Percentiles rank a stretch among this genome's conserved stretches.
phyloP scores from a whole-genome alignment of 2,113 vertebrate genomes.

The Bungarus multicinctus region DNA sequence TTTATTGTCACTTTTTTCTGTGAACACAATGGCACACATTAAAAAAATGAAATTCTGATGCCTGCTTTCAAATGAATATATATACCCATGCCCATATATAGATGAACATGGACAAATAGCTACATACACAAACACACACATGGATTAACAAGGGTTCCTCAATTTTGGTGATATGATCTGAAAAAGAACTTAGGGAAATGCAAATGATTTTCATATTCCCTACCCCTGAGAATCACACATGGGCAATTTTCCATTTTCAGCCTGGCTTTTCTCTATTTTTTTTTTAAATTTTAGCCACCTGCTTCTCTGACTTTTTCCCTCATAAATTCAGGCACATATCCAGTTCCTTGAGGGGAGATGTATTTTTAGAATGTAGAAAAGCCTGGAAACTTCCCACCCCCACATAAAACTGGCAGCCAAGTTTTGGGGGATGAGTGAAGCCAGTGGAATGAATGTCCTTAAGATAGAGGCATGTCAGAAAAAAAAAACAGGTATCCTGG shows the following conservation, averaged over 20 bases:
- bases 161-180: not conserved
- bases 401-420: not conserved
- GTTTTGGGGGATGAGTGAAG: not conserved
- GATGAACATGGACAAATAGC: too few relatives aligned
- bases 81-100: too few relatives aligned
- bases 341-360: not conserved
- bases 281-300: not conserved
- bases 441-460: not conserved
- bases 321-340: not conserved
- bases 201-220: not conserved
- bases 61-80: not conserved
- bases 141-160: not conserved
- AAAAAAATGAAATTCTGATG: not conserved
- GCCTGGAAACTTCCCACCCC: constrained; percentile 1
- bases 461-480: not conserved
- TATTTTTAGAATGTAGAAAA: constrained; percentile 11
- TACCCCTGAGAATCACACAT: not conserved
- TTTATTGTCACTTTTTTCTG: not conserved
- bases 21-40: not conserved
- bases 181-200: not conserved
- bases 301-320: not conserved
- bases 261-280: not conserved
- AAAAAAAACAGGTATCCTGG: not conserved
- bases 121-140: too few relatives aligned
- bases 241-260: not conserved